Percentiles rank a stretch among this genome's conserved stretches.
phyloP scores from a whole-genome alignment of 2,797 vertebrate genomes.

The Menidia menidia region DNA sequence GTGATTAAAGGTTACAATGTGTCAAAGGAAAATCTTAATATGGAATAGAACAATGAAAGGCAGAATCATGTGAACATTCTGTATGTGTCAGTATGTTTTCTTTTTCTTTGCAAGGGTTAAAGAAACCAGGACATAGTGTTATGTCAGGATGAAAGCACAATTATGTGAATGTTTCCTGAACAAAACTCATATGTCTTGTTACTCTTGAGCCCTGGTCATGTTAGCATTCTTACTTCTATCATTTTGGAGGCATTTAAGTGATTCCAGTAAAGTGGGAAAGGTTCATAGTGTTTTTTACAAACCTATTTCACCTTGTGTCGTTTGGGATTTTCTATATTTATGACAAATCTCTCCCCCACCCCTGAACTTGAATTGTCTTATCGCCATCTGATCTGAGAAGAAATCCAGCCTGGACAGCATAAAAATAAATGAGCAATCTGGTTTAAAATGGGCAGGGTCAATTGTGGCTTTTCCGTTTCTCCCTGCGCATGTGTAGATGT shows the following conservation, averaged over 20 bases:
- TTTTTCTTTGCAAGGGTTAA: constrained; percentile 38
- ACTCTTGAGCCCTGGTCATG: background rate
- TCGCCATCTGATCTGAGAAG: constrained; percentile 35
- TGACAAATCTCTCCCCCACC: constrained; percentile 11
- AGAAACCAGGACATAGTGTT: constrained; percentile 34
- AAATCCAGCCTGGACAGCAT: constrained; percentile 48
- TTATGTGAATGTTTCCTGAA: constrained; percentile 31
- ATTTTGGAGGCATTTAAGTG: background rate
- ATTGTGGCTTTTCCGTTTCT: constrained; percentile 43
- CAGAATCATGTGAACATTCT: constrained; percentile 31
- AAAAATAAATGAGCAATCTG: constrained; percentile 57
- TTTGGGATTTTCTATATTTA: constrained; percentile 1
- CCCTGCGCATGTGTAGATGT: constrained; percentile 43
- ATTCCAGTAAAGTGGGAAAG: background rate
- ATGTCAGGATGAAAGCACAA: constrained; percentile 12
- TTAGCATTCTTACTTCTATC: background rate
- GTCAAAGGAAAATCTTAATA: constrained; percentile 37
- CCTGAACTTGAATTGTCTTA: constrained; percentile 49
- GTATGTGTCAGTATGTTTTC: constrained; percentile 44
- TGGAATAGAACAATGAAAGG: constrained; percentile 25
- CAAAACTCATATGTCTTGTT: too few relatives aligned
- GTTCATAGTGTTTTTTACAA: background rate
- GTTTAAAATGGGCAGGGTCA: constrained; percentile 56
- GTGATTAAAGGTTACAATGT: constrained; percentile 58
- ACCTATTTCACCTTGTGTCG: constrained; percentile 22